A percentile compares a stretch with the other conserved stretches of the same genome.
phyloP scores from a whole-genome alignment of 2,888 invertebrate species.

The Thyatira batis region DNA sequence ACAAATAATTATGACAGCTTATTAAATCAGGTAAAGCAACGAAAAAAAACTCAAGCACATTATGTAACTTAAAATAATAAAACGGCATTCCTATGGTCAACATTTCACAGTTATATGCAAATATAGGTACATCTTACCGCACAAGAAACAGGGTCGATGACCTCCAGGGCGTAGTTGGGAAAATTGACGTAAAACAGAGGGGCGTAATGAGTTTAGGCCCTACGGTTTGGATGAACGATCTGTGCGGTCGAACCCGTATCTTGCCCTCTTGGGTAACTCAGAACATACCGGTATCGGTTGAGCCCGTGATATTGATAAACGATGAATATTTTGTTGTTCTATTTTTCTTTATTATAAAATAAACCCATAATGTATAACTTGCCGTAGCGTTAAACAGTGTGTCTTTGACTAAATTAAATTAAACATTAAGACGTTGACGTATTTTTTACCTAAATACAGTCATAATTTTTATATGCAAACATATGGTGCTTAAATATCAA shows the following conservation, averaged over 20 bases:
- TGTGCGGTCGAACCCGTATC: constrained; percentile 10
- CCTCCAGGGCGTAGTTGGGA: constrained; percentile 55
- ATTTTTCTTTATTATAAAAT: constrained; percentile 5
- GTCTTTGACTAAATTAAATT: too few species aligned
- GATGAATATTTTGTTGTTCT: constrained; percentile 4
- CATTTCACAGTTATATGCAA: constrained; percentile 54
- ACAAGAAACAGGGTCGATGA: constrained; percentile 36
- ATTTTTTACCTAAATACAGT: too few species aligned
- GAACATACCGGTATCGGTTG: constrained; percentile 1
- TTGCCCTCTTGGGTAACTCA: not conserved
- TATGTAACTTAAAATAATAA: constrained; percentile 34
- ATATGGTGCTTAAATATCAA: too few species aligned
- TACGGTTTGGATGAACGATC: constrained; percentile 13
- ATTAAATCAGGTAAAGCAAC: too few species aligned
- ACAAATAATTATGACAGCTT: too few species aligned
- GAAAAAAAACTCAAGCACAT: too few species aligned
- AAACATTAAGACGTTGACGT: too few species aligned
- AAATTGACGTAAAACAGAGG: constrained; percentile 61
- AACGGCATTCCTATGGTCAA: constrained; percentile 55
- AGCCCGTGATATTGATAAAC: constrained; percentile 2
- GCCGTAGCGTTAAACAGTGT: not conserved
- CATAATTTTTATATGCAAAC: too few species aligned
- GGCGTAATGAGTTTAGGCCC: constrained; percentile 48
- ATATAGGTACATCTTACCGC: constrained; percentile 45
- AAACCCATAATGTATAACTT: not conserved